phyloP scores from a whole-genome alignment of 2,113 vertebrate species.

The Chlorodrepanis virens region DNA sequence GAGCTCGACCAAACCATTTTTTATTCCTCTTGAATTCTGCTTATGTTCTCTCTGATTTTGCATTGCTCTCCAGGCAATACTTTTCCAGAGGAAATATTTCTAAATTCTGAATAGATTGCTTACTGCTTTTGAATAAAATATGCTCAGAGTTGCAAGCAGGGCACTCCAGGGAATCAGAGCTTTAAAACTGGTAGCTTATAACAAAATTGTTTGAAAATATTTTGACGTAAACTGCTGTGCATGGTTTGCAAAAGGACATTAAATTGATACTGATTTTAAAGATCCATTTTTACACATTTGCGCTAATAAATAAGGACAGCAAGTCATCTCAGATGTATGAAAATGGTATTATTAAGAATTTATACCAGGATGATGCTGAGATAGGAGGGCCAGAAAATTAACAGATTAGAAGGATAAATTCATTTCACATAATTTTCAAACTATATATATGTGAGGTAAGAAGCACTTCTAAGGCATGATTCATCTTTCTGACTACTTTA shows the following conservation, averaged over 20 bases:
- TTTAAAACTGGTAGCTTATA: not conserved
- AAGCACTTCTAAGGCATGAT: not conserved
- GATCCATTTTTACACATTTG: not conserved
- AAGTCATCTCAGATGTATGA: not conserved
- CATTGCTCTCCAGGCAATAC: not conserved
- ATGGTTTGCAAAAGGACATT: not conserved
- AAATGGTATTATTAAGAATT: not conserved
- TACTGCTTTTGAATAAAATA: not conserved
- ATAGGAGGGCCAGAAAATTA: not conserved
- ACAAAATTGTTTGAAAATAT: not conserved
- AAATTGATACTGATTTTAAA: not conserved
- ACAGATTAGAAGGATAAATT: not conserved
- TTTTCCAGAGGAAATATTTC: not conserved
- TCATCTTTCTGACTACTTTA: not conserved
- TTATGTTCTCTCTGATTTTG: not conserved
- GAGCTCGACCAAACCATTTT: not conserved
- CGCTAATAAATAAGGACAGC: not conserved
- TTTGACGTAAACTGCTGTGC: not conserved
- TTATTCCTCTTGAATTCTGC: not conserved
- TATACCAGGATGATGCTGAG: not conserved
- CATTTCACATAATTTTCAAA: not conserved
- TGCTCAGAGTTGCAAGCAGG: not conserved
- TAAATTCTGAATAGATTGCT: not conserved
- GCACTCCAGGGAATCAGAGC: not conserved
- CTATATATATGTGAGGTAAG: not conserved